Base-by-base conservation (phyloP, 1,140 invertebrate genomes). In the Drosophila punjabiensis region DNA sequence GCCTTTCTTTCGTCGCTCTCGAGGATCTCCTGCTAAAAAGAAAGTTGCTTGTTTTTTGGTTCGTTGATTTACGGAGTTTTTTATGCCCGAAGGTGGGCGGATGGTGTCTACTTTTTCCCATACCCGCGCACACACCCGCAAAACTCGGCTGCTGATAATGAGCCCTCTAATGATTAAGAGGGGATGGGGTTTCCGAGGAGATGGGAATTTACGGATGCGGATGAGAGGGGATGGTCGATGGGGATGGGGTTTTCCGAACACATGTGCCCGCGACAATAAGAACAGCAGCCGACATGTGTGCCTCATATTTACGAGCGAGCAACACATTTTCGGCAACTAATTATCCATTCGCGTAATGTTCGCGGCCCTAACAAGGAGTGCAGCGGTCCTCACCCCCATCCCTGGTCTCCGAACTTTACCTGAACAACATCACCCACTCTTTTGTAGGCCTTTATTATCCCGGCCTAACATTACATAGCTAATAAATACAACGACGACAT, bases 281-380 rank as follows among this genome's bases (percentile, higher is more conserved):
- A 78, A 48, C 58, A 69, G 56, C 74, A 43, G 74, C 48, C 75
- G 73, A 84, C 81, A 90, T 92, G 89, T 92, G 90, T 87, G 85
- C 68, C 80, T 86, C 75, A 79, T 92, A 90, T 92, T 92, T 92
- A 92, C 81, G 85, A 90, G 74, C 76, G 77, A 47, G 53, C 79
- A 90, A 92, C 83, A 90, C 87, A 90, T 92, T 88, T 91, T 92
- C 83, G 86, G 90, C 90, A 92, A 92, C 90, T 92, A 92, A 92
- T 92, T 92, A 92, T 92, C 90, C 86, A 87, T 90, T 92, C 82
- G 70, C 81, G 71, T 84, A 66, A 88, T 91, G 88, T 91, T 88
- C 81, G 79, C 84, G 84, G 43, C 61, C 75, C 69, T 75, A 82
- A 91, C 82, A 80, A 70, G 41, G 45, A 59, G 52, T 13, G 50